These are phyloP conservation scores for Volucella inflata DNA, from an alignment of 2,888 invertebrate species.

Conservation along the genomic window DNA sequence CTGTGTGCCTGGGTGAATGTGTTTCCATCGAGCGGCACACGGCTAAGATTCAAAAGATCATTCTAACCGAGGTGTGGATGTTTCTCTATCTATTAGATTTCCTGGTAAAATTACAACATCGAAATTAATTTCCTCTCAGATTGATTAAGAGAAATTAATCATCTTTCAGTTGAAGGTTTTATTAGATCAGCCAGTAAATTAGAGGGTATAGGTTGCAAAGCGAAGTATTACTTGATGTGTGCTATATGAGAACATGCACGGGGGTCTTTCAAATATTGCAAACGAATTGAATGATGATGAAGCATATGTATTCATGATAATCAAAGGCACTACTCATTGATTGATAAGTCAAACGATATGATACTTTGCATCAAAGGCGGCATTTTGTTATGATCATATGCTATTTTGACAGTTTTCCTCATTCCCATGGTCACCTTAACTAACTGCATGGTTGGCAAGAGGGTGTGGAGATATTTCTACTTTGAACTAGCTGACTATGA, in stretches of 20 bases:
- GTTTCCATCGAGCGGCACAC: constrained; percentile 2
- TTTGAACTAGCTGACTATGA: too few species aligned
- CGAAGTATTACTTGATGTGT: constrained; percentile 17
- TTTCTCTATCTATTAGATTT: constrained; percentile 30
- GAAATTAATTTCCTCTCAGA: constrained; percentile 53
- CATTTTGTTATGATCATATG: too few species aligned
- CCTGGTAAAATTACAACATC: constrained; percentile 37
- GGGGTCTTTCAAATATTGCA: background rate
- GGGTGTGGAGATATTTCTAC: too few species aligned
- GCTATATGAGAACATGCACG: constrained; percentile 25
- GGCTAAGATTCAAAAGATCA: constrained; percentile 23
- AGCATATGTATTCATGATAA: background rate
- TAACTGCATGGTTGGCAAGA: too few species aligned
- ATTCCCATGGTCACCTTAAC: too few species aligned
- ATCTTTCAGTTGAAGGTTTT: constrained; percentile 63
- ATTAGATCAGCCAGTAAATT: constrained; percentile 57
- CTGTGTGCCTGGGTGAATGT: background rate
- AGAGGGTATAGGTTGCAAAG: constrained; percentile 7
- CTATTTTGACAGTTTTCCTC: too few species aligned
- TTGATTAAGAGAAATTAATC: constrained; percentile 68
- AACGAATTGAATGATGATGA: constrained; percentile 1
- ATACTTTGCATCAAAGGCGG: too few species aligned
- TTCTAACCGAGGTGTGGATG: constrained; percentile 55
- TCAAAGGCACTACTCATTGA: background rate
- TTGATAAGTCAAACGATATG: too few species aligned